Conservation (phyloP, 1,140 invertebrate genomes). For the Bombus huntii region DNA sequence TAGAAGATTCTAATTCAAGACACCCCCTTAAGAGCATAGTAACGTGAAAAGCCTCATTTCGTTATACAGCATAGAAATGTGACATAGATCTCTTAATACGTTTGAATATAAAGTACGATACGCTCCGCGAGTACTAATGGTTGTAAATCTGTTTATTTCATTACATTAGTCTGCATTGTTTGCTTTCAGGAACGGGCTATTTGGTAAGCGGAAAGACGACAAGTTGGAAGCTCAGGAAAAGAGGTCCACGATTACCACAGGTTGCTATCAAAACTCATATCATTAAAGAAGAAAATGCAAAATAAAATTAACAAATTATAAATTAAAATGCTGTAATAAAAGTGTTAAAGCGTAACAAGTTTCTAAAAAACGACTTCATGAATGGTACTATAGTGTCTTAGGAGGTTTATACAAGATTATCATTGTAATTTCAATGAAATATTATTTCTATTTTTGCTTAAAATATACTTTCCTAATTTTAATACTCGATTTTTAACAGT, state of each 20-base stretch:
- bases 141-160: neutral
- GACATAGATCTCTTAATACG: conserved; percentile 21
- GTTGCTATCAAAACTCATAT: conserved; percentile 38
- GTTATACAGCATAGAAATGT: conserved; percentile 11
- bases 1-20: too few species aligned
- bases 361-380: too few species aligned
- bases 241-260: conserved; percentile 73
- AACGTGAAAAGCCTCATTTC: neutral
- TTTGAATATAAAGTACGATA: neutral
- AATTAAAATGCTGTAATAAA: neutral
- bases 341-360: neutral
- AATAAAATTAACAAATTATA: neutral
- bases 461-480: neutral
- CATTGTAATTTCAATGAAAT: neutral
- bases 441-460: neutral
- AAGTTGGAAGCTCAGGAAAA: conserved; percentile 67
- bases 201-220: conserved; percentile 74
- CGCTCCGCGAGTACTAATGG: neutral
- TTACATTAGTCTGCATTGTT: conserved; percentile 23
- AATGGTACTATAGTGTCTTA: neutral
- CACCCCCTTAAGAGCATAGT: neutral
- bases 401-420: neutral
- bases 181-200: conserved; percentile 75
- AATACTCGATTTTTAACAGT: conserved; percentile 52
- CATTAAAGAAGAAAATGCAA: neutral